Evolutionary conservation across 64 coral and sea anemone species (phyloP), one percentile per base, ranked within the genome.

Genomic region (Astreopora myriophthalma): DNA sequence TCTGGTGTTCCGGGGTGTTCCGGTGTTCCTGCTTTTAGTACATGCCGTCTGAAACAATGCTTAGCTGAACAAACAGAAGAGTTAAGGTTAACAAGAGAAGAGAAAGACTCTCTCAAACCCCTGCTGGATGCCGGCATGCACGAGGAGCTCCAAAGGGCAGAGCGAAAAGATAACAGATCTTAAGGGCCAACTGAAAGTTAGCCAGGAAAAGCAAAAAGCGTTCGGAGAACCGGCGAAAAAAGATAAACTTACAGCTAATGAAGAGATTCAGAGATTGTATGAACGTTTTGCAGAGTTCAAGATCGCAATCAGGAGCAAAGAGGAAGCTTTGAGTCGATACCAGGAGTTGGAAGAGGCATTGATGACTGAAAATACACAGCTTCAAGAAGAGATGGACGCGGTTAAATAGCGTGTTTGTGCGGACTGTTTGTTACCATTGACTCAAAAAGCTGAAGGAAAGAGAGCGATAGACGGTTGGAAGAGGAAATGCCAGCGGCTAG

Each of bases 231-330:
- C 52, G 19, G 30, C 79, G 25, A 63, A 64, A 1, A 63, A 38
- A 16, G 79, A 83, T 9, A 83, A 39, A 29, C 1, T 83, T 25
- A 37, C 60, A 38, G 57, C 57, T 3, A 83, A 83, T 32, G 32
- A 64, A 1, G 79, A 64, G 34, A 29, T 38, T 13, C 32, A 83
- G 57, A 63, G 11, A 2, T 27, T 83, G 7, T 65, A 38, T 57
- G 79, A 83, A 36, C 79, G 79, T 23, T 83, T 34, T 20, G 79
- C 79, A 11, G 79, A 63, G 32, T 20, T 83, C 1, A 83, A 83
- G 48, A 24, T 83, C 2, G 24, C 29, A 22, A 24, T 83, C 5
- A 83, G 61, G 8, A n/a, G 33, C 11, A 83, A 83, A 37, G 79
- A 83, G 8, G 79, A 37, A 37, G 55, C 55, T 26, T 25, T 83